Base-by-base conservation (phyloP, 2,888 invertebrate species). In the Oxytorus armatus region DNA sequence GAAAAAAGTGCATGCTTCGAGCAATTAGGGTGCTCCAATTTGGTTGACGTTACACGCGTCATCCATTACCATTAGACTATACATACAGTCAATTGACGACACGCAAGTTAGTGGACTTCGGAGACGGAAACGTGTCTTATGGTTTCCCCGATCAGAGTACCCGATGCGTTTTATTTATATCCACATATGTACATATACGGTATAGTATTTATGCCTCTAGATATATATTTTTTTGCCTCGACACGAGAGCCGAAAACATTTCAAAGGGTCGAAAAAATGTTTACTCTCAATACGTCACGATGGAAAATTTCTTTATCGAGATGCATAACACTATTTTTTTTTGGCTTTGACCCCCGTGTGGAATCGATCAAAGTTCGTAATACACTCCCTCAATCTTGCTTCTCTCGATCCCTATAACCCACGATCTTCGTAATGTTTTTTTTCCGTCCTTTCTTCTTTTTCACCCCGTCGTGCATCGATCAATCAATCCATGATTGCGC, bases 401-500 rank as follows among this genome's bases (percentile, higher is more conserved):
- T 80, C 75, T 75, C 74, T 61, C 47, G 53, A 42, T 10, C 23
- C 70, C 33, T 29, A 18, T 16, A 42, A 49, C 49, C 53, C n/a
- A 21, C 11, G 14, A 29, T 44, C 65, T 10, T 55, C 57, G 51
- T 23, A 39, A 47, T 69, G 57, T 47, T 69, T 76, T 59, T 68
- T 59, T 44, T 25, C 29, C 44, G 61, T 63, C 25, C 44, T 33
- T 29, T 55, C 11, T 44, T 29, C 23, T 21, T 36, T 25, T 78
- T 57, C 70, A 47, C 59, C 65, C 76, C 25, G 36, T 72, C 83
- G 11, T n/a, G n/a, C 80, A 84, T 83, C 84, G 77, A 83, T 84
- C 84, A 84, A 83, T 84, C 84, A 83, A 75, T 74, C 78, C 77
- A 82, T 77, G 81, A 84, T 84, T 79, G 79, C 76, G 65, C 23